These are phyloP conservation scores for Reinhardtius hippoglossoides DNA, from an alignment of 2,113 vertebrate genomes.

Conservation along the genomic window DNA sequence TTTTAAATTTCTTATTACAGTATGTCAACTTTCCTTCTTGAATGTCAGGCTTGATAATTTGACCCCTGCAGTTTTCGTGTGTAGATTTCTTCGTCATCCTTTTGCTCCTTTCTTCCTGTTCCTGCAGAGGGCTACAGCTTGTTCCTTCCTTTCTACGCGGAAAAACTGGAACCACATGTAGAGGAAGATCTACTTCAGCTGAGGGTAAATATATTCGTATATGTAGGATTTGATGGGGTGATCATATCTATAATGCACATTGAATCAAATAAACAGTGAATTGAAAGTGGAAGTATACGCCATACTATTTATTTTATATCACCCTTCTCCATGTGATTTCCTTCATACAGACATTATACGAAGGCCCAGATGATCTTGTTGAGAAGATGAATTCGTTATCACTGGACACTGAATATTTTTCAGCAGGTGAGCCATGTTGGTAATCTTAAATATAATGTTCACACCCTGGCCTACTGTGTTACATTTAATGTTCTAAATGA, in stretches of 20 bases:
- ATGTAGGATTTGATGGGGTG: not conserved
- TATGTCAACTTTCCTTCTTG: too few relatives aligned
- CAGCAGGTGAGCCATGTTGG: slow-evolving; percentile 51
- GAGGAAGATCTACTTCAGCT: slow-evolving; percentile 84
- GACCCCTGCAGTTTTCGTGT: not conserved
- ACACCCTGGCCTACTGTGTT: not conserved
- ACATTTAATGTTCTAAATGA: not conserved
- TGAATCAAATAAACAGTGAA: not conserved
- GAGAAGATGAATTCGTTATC: slow-evolving; percentile 86
- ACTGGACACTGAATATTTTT: slow-evolving; percentile 25
- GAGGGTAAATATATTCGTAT: slow-evolving; percentile 78
- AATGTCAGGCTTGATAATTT: too few relatives aligned
- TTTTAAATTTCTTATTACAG: too few relatives aligned
- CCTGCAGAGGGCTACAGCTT: slow-evolving; percentile 82
- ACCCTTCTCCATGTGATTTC: not conserved
- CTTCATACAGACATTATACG: slow-evolving; percentile 80
- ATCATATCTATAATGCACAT: not conserved
- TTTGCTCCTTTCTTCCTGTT: not conserved
- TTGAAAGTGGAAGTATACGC: not conserved
- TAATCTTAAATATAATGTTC: not conserved
- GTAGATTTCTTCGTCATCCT: not conserved
- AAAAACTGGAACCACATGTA: slow-evolving; percentile 74
- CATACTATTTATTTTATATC: not conserved
- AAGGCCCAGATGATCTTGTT: slow-evolving; percentile 80
- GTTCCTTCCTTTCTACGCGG: slow-evolving; percentile 86